Evolutionary conservation across 2,113 vertebrate species (phyloP), one percentile per base, ranked within the genome.

Genomic region (Tragelaphus strepsiceros): DNA sequence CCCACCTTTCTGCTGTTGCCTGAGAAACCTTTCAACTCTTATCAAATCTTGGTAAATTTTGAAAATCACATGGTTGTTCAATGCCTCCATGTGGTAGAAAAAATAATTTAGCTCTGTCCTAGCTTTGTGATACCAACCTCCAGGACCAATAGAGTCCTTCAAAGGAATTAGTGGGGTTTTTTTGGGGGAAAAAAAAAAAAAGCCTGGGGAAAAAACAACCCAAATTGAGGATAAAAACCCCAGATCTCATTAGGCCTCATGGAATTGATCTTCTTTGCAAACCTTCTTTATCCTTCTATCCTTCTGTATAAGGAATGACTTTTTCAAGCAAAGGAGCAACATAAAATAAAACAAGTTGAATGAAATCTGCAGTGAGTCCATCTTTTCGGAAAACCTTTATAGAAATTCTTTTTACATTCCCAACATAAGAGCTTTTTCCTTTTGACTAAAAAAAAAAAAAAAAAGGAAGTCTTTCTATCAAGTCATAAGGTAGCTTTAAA

Each of bases 61-160:
- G 97, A 98, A 97, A 98, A 96, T 96, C 93, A 85, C 88, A 95
- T 89, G 86, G 53, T 95, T 98, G 94, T 98, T 98, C 95, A 98
- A 98, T 98, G 88, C 97, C 98, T 98, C 97, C 95, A 93, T 97
- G 96, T 97, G 97, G 97, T 95, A 97, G 97, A 97, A 98, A 96
- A 98, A 98, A 98, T 96, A 97, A 98, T 67, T 97, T 87, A 89
- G 97, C 56, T 97, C 95, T 97, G 85, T 49, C 88, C 88, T 97
- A 78, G 53, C 93, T 98, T 97, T 92, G 82, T 96, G 95, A 97
- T 90, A 90, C 90, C 61, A 96, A 89, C 90, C 95, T 95, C 97
- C 86, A 97, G 88, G 74, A 94, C 97, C 91, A 97, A 81, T 77
- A 81, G 91, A 96, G 84, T 90, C 93, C 97, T 98, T 98, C 96